Base-by-base conservation (phyloP, 2,113 vertebrate species). In the Pholis gunnellus region DNA sequence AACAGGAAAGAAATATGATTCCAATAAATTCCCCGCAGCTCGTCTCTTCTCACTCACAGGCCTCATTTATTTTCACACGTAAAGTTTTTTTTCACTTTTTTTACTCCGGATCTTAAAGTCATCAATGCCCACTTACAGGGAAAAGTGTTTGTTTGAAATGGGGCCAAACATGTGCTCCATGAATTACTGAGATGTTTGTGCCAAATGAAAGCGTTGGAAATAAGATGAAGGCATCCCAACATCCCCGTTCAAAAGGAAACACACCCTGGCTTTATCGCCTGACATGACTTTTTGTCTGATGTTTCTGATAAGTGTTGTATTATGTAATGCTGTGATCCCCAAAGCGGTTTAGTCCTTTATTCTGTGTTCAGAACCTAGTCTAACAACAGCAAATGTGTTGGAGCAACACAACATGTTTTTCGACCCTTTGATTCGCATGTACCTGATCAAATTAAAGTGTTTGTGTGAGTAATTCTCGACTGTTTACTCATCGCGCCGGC, bases 401-500 rank as follows among this genome's bases (percentile, higher is more conserved):
- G 44, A 56, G 57, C n/a, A 56, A 72, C 14, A 38, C 34, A 34
- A 38, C 34, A 27, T 38, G 54, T 54, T 80, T 25, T 20, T 20
- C 48, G 6, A n/a, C 38, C 38, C 40, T 3, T 70, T 25, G 40
- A 29, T 4, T 50, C 5, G 9, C 63, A 48, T 20, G 18, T 29
- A 25, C 18, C 18, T 20, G 31, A 78, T 72, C 75, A 78, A 59
- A 65, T 66, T 4, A 74, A 79, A 72, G 57, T 0, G 5, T 36
- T 73, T 52, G 36, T 15, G 22, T 17, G 57, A 2, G 54, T 59
- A 59, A 59, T 59, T 59, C 13, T 5, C 10, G 36, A 6, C 1
- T 38, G 44, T 48, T 82, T 22, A 22, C 54, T 87, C 87, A 82
- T 77, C 36, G 9, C 2, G 9, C 40, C 67, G 75, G 67, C 75